A percentile compares a stretch with the other conserved stretches of the same genome.
Conservation (phyloP, 2,797 vertebrate genomes). For the Pseudochaenichthys georgianus region DNA sequence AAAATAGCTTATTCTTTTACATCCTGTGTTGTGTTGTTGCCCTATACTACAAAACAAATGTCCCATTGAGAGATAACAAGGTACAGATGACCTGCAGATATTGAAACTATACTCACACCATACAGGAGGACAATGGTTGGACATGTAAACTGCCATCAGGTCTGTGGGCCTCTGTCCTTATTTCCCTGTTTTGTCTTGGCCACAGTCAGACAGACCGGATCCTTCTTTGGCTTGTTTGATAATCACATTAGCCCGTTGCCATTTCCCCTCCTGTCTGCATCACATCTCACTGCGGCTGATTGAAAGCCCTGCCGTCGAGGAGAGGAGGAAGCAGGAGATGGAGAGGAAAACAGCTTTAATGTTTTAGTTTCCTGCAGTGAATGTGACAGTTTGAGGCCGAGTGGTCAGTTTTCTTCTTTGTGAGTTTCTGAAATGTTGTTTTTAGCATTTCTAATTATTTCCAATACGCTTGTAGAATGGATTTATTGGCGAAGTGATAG, state of each 20-base stretch:
- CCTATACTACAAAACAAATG: too few relatives aligned
- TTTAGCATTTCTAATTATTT: constrained; percentile 39
- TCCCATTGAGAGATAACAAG: too few relatives aligned
- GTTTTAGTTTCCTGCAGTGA: neutral
- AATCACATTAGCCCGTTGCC: constrained; percentile 65
- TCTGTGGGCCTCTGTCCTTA: neutral
- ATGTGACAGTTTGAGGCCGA: neutral
- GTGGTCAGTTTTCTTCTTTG: neutral
- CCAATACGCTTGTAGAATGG: constrained; percentile 12
- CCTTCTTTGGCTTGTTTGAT: constrained; percentile 36
- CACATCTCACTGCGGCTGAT: constrained; percentile 57
- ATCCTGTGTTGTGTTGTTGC: too few relatives aligned
- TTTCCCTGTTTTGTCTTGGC: constrained; percentile 1
- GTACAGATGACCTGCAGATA: neutral
- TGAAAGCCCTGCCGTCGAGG: constrained; percentile 45
- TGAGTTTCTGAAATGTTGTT: neutral
- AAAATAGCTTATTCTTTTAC: too few relatives aligned
- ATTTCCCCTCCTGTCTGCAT: constrained; percentile 64
- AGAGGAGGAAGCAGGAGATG: constrained; percentile 21
- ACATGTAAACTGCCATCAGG: constrained; percentile 3
- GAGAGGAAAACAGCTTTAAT: constrained; percentile 8
- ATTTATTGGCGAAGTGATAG: constrained; percentile 26
- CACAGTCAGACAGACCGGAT: constrained; percentile 29
- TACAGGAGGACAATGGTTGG: neutral
- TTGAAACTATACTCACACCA: neutral